phyloP scores from a whole-genome alignment of 2,113 vertebrate genomes.

The Phycodurus eques region DNA sequence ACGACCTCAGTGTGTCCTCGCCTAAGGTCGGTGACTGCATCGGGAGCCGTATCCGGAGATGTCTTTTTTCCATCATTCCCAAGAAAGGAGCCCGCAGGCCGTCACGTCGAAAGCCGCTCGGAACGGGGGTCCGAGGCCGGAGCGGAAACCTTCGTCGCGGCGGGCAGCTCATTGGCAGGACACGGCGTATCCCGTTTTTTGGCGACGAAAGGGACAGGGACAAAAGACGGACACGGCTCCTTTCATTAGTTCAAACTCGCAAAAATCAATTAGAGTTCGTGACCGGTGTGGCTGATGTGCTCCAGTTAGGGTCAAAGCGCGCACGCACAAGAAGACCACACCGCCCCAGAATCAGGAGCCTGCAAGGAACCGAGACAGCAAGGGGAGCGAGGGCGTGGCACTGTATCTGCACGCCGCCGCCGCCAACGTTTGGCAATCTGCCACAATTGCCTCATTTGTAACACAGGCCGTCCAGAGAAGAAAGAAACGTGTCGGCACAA shows the following conservation, averaged over 20 bases:
- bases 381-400: slow-evolving; percentile 25
- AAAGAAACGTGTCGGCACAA: slow-evolving; percentile 36
- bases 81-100: neutral
- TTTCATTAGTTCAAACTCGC: slow-evolving; percentile 56
- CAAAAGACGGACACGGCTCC: slow-evolving; percentile 50
- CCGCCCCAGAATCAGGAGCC: slow-evolving; percentile 15
- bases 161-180: slow-evolving; percentile 67
- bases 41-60: neutral
- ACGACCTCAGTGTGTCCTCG: too few relatives aligned
- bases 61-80: neutral
- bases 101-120: slow-evolving; percentile 45
- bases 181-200: slow-evolving; percentile 64
- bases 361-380: slow-evolving; percentile 19
- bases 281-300: slow-evolving; percentile 12
- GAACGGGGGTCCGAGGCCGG: slow-evolving; percentile 27
- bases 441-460: slow-evolving; percentile 34
- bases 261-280: slow-evolving; percentile 60
- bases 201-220: slow-evolving; percentile 50
- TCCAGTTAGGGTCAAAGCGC: slow-evolving; percentile 2
- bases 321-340: slow-evolving; percentile 18
- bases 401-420: slow-evolving; percentile 32
- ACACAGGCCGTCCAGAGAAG: neutral
- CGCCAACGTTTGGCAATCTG: slow-evolving; percentile 41
- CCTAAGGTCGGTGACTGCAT: too few relatives aligned
- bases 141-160: slow-evolving; percentile 63